Evolutionary conservation across 2,888 invertebrate genomes (phyloP).

Genomic region (Halocaridina rubra): DNA sequence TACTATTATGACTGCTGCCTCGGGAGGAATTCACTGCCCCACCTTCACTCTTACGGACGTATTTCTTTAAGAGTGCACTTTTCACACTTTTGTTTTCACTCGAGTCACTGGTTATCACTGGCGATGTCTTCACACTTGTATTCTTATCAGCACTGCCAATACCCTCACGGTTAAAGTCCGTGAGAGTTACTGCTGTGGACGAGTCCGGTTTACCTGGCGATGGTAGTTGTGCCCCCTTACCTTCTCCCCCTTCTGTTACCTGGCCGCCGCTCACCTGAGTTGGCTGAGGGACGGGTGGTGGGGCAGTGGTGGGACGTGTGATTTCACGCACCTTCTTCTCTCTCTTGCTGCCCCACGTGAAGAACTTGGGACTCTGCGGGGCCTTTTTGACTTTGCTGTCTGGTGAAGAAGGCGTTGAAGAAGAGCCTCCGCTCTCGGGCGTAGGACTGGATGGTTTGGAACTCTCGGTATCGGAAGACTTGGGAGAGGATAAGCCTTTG

Average conservation of each 20-base stretch:
- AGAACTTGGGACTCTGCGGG: slow-evolving; percentile 47
- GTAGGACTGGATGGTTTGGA: slow-evolving; percentile 24
- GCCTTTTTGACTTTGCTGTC: slow-evolving; percentile 44
- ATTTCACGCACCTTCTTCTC: slow-evolving; percentile 30
- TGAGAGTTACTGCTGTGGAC: slow-evolving; percentile 22
- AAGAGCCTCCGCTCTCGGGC: slow-evolving; percentile 34
- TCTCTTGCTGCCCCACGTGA: slow-evolving; percentile 53
- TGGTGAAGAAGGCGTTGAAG: slow-evolving; percentile 48
- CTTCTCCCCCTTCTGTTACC: slow-evolving; percentile 13
- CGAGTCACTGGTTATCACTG: not conserved
- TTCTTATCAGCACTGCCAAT: not conserved
- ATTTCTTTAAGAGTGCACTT: not conserved
- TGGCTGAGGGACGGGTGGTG: slow-evolving; percentile 22
- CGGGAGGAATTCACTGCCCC: not conserved
- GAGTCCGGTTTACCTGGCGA: slow-evolving; percentile 43
- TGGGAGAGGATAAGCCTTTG: slow-evolving; percentile 35
- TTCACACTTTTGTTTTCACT: not conserved
- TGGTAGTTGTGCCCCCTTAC: slow-evolving; percentile 24
- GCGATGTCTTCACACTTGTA: not conserved
- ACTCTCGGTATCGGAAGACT: slow-evolving; percentile 47
- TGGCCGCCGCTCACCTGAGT: slow-evolving; percentile 27
- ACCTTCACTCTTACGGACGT: not conserved
- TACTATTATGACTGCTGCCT: not conserved
- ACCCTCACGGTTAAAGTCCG: slow-evolving; percentile 26
- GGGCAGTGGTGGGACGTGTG: not conserved